phyloP scores from a whole-genome alignment of 1,140 invertebrate genomes.

The Aphaenogaster rudis region DNA sequence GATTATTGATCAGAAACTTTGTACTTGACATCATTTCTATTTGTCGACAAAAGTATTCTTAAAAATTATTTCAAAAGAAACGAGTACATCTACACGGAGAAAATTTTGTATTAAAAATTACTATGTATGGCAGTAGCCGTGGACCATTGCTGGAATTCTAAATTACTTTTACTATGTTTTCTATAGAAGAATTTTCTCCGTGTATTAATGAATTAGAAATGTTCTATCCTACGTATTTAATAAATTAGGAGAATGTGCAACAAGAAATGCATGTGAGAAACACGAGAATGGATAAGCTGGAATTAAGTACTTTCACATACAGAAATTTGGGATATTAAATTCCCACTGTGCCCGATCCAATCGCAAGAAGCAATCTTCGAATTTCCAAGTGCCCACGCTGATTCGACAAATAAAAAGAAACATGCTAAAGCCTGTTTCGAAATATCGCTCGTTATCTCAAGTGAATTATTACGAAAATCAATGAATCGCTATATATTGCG shows the following conservation, averaged over 20 bases:
- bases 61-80: constrained; percentile 5
- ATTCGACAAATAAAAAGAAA: constrained; percentile 42
- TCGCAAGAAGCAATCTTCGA: constrained; percentile 81
- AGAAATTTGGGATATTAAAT: constrained; percentile 70
- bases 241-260: background rate
- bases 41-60: background rate
- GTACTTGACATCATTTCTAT: background rate
- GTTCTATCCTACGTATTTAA: background rate
- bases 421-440: background rate
- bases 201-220: background rate
- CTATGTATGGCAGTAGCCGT: too few relatives aligned
- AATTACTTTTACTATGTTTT: background rate
- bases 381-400: constrained; percentile 65
- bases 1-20: constrained; percentile 37
- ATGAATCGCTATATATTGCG: background rate
- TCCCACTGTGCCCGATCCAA: constrained; percentile 74
- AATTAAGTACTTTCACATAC: background rate
- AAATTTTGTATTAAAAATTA: too few relatives aligned
- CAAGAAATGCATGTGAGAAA: background rate
- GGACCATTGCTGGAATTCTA: too few relatives aligned
- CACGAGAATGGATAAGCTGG: background rate
- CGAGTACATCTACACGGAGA: too few relatives aligned
- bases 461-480: constrained; percentile 10
- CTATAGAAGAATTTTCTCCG: too few relatives aligned
- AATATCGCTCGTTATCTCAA: constrained; percentile 10